Percentiles rank a stretch among this genome's conserved stretches.
Conservation (phyloP, 2,113 vertebrate species). For the Pollachius pollachius region DNA sequence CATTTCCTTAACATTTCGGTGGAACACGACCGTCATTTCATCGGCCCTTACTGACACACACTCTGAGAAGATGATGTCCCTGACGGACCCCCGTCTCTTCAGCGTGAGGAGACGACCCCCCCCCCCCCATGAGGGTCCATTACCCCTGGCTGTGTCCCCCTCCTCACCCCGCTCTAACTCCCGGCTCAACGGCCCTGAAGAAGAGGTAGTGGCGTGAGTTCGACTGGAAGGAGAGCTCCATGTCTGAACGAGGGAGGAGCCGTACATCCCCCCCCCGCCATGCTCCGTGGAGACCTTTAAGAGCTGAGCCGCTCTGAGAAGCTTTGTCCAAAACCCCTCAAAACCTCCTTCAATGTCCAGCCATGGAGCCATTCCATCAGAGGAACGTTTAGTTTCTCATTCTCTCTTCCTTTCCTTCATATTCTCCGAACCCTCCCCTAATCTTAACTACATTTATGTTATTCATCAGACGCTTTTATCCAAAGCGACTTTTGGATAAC, state of each 20-base stretch:
- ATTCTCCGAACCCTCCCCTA: too few species aligned
- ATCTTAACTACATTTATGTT: too few species aligned
- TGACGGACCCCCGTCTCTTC: conserved; percentile 12
- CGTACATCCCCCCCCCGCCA: conserved; percentile 11
- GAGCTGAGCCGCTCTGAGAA: conserved; percentile 30
- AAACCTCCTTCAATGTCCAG: conserved; percentile 15
- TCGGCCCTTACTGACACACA: neutral
- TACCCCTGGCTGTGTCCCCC: conserved; percentile 38
- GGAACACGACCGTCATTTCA: too few species aligned
- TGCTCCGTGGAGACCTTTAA: conserved; percentile 31
- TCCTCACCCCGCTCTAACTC: conserved; percentile 22
- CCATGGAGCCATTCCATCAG: too few species aligned
- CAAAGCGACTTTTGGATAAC: too few species aligned
- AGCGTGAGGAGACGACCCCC: neutral
- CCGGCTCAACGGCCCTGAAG: conserved; percentile 38
- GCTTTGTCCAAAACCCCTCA: conserved; percentile 28
- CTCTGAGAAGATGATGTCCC: neutral
- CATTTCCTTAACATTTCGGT: too few species aligned
- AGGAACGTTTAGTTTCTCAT: too few species aligned
- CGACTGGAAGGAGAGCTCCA: conserved; percentile 34
- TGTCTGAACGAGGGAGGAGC: conserved; percentile 10
- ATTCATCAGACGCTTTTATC: too few species aligned
- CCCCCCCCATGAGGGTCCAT: conserved; percentile 38
- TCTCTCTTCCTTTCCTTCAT: too few species aligned
- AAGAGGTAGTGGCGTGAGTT: conserved; percentile 40